Evolutionary conservation across 2,113 vertebrate genomes (phyloP).

Genomic region (Antechinus flavipes): DNA sequence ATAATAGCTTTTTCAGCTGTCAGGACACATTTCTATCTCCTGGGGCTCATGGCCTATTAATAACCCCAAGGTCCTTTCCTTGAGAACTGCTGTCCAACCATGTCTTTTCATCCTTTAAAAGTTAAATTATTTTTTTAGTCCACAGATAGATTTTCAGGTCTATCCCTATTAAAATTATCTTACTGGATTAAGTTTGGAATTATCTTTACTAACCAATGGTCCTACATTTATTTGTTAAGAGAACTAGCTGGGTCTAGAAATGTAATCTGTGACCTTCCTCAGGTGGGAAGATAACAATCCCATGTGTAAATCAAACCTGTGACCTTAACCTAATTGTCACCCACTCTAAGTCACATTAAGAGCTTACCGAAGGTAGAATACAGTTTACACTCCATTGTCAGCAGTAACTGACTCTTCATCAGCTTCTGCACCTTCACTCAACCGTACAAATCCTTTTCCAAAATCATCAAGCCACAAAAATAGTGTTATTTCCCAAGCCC

Average conservation of each 20-base stretch:
- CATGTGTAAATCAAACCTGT: background rate
- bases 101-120: background rate
- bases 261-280: background rate
- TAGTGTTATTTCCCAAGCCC: background rate
- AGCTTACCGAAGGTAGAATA: background rate
- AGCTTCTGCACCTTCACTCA: background rate
- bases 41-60: background rate
- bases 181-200: background rate
- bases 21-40: background rate
- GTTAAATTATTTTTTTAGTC: background rate
- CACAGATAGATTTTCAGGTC: background rate
- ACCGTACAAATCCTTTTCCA: background rate
- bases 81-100: background rate
- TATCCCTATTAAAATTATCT: background rate
- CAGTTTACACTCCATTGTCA: background rate
- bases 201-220: background rate
- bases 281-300: background rate
- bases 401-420: background rate
- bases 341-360: background rate
- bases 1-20: background rate
- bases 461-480: constrained; percentile 2
- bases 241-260: background rate
- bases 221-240: background rate
- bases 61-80: background rate
- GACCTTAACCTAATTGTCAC: constrained; percentile 1